Evolutionary conservation across 1,140 invertebrate genomes (phyloP).

Genomic region (Dendroctonus ponderosae): DNA sequence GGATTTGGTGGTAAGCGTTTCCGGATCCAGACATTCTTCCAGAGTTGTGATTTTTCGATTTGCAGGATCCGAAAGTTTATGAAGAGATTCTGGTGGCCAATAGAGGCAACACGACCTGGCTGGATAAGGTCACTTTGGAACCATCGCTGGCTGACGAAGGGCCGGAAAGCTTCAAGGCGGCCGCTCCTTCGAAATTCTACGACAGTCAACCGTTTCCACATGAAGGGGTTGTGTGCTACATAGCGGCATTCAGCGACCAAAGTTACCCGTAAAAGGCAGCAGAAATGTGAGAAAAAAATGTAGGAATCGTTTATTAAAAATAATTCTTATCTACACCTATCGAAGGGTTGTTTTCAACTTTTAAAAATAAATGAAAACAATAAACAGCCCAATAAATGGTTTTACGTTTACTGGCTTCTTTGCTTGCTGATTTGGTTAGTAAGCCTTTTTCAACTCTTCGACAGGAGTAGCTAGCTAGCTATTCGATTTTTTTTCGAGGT

Average conservation of each 20-base stretch:
- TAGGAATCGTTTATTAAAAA: neutral
- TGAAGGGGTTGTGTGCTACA: conserved; percentile 41
- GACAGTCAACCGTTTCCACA: conserved; percentile 37
- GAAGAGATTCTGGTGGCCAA: conserved; percentile 39
- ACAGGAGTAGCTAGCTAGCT: no score
- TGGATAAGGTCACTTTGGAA: conserved; percentile 13
- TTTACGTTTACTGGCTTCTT: no score
- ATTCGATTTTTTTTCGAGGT: no score
- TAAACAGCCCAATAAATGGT: no score
- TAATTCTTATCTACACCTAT: no score
- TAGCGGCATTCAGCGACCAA: conserved; percentile 42
- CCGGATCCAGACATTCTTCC: neutral
- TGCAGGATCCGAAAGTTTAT: conserved; percentile 36
- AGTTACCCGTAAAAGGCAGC: conserved; percentile 17
- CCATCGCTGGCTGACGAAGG: conserved; percentile 4
- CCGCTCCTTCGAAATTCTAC: conserved; percentile 36
- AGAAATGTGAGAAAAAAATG: neutral
- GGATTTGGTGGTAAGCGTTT: conserved; percentile 46
- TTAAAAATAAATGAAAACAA: no score
- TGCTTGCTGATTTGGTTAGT: no score
- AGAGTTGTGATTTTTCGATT: neutral
- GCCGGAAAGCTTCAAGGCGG: conserved; percentile 4
- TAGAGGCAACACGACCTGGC: conserved; percentile 31
- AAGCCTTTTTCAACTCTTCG: no score
- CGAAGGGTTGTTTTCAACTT: no score